phyloP scores from a whole-genome alignment of 2,888 invertebrate species.

The Rhabditoides inermis region DNA sequence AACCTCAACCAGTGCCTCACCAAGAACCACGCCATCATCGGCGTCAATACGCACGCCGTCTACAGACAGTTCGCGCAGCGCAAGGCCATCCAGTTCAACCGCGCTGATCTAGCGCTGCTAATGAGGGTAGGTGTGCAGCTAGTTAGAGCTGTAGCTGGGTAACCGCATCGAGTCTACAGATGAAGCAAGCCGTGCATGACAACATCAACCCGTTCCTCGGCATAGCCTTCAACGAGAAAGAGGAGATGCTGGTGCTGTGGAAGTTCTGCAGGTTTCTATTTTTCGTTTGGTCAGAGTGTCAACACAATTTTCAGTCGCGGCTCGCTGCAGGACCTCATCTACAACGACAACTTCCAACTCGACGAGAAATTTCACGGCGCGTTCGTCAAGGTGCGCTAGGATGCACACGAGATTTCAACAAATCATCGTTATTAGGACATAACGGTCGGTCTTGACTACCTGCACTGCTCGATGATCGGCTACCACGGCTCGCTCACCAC shows the following conservation, averaged over 20 bases:
- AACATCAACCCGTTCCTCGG: constrained; percentile 94
- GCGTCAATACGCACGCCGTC: constrained; percentile 31
- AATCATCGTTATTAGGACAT: constrained; percentile 68
- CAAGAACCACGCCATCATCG: constrained; percentile 44
- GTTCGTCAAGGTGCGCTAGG: constrained; percentile 28
- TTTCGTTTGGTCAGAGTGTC: background rate
- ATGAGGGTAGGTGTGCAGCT: constrained; percentile 13
- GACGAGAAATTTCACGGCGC: constrained; percentile 32
- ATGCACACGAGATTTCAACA: constrained; percentile 14
- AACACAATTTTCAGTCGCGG: too few species aligned
- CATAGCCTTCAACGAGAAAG: constrained; percentile 27
- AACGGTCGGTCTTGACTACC: constrained; percentile 58
- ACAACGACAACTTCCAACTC: constrained; percentile 27
- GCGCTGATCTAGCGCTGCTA: constrained; percentile 21
- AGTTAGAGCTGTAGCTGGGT: background rate
- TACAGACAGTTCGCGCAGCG: constrained; percentile 25
- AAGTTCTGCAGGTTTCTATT: constrained; percentile 16
- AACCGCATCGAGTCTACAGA: constrained; percentile 44
- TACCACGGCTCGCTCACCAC: constrained; percentile 46
- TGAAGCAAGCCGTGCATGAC: constrained; percentile 85
- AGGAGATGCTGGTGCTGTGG: constrained; percentile 30
- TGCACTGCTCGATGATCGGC: constrained; percentile 38
- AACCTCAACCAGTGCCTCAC: constrained; percentile 18
- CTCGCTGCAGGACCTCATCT: constrained; percentile 26
- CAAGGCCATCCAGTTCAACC: constrained; percentile 19